phyloP scores from a whole-genome alignment of 2,113 vertebrate genomes.

The Phasianus colchicus region DNA sequence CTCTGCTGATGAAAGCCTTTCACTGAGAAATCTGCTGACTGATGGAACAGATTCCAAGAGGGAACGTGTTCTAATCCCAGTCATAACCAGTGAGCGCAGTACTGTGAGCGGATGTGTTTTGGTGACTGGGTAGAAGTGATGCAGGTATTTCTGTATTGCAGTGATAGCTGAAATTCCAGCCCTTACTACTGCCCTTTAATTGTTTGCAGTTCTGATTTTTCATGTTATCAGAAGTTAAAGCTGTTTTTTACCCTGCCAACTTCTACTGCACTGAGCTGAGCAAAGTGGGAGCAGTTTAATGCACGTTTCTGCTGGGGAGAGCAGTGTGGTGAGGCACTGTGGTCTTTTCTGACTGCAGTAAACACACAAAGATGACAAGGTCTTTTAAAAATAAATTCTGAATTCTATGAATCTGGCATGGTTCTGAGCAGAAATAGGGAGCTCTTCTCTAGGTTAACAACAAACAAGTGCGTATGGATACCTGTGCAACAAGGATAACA shows the following conservation, averaged over 20 bases:
- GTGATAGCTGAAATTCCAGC: not conserved
- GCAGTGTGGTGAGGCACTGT: not conserved
- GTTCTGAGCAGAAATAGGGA: not conserved
- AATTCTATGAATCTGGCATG: not conserved
- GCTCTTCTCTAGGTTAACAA: not conserved
- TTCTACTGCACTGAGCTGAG: constrained; percentile 18
- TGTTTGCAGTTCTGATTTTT: not conserved
- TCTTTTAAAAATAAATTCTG: not conserved
- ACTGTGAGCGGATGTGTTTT: not conserved
- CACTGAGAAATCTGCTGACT: not conserved
- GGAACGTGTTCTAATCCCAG: not conserved
- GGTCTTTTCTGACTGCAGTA: not conserved
- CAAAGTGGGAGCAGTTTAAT: constrained; percentile 18
- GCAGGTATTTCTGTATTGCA: not conserved
- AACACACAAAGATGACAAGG: not conserved
- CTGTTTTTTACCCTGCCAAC: not conserved
- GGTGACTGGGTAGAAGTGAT: not conserved
- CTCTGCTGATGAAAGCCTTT: not conserved
- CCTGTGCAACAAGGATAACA: not conserved
- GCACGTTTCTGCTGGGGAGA: not conserved
- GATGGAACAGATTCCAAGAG: not conserved
- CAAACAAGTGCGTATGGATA: not conserved
- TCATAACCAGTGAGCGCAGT: not conserved
- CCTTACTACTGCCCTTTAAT: not conserved
- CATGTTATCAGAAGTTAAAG: not conserved